Evolutionary conservation across 2,888 invertebrate genomes (phyloP), one percentile per base, ranked within the genome.

Genomic region (Homarus gammarus): DNA sequence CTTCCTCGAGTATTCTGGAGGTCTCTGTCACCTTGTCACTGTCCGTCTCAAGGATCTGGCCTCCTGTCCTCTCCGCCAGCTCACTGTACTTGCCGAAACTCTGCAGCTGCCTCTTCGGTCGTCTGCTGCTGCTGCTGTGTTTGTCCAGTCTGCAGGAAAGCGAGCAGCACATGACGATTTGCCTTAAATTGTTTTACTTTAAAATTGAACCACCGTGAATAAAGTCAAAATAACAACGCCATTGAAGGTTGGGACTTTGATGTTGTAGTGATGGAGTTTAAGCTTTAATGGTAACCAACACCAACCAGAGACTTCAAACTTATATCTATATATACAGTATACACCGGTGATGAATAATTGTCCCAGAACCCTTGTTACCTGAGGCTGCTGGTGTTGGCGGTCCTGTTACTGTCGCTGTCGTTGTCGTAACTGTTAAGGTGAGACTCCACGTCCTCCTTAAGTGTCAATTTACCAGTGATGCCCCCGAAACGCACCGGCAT

Each of bases 11-110:
- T 33, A 89, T 89, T 33, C 78, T 78, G 31, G 88, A 31, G 18
- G 83, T 83, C 22, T 89, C 88, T n/a, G 68, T 78, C 27, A 84
- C 49, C 12, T 38, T 56, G 31, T 78, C 78, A 27, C 73, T 22
- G 18, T 78, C 38, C 8, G 77, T 49, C 78, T 84, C 78, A 51
- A 89, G 61, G 38, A 72, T 31, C 70, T 38, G 51, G 15, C 88
- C 84, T 51, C 88, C 88, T 2, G 88, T 83, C 72, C 75, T 31
- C 40, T 83, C 36, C 0, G 88, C 84, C 49, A 89, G 72, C 68
- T 84, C 78, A 5, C 22, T 38, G 70, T 89, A 89, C 18, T 89
- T 83, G 31, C 38, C 27, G 36, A 84, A 72, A 33, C 84, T 89
- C n/a, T 68, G 64, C 56, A 89, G 15, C 31, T 89, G 88, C 18